Evolutionary conservation across 1,140 invertebrate species (phyloP).

Genomic region (Gonioctena quinquepunctata): DNA sequence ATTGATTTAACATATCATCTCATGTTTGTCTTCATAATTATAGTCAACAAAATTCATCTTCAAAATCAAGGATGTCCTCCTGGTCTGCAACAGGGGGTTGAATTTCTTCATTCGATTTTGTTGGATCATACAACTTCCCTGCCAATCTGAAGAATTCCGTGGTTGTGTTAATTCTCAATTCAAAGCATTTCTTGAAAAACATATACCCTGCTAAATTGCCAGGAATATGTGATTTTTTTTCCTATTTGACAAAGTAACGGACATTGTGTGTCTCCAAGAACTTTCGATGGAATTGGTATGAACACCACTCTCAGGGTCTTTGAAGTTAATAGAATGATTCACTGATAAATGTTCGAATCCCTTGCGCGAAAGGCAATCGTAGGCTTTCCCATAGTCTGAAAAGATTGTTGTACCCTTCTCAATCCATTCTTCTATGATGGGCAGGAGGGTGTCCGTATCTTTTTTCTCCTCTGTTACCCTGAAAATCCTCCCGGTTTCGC

Average conservation of each 20-base stretch:
- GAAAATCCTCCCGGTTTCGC: neutral
- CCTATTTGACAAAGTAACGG: neutral
- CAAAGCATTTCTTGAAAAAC: neutral
- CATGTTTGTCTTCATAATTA: too few species aligned
- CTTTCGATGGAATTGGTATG: conserved; percentile 17
- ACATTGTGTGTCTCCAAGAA: neutral
- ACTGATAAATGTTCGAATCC: conserved; percentile 36
- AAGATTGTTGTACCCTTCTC: conserved; percentile 40
- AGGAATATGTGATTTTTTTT: neutral
- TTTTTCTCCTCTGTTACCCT: neutral
- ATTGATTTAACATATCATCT: too few species aligned
- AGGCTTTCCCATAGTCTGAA: conserved; percentile 43
- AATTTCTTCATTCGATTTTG: too few species aligned
- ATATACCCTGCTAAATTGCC: neutral
- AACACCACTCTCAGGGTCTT: conserved; percentile 30
- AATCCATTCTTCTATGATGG: neutral
- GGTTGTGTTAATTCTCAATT: neutral
- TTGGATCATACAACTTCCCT: too few species aligned
- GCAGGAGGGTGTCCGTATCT: neutral
- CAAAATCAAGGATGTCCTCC: too few species aligned
- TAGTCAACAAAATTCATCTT: too few species aligned
- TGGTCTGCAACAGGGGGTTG: too few species aligned
- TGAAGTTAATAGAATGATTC: conserved; percentile 34
- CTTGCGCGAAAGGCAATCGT: conserved; percentile 28
- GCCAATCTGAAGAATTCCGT: neutral